Percentiles rank a stretch among this genome's conserved stretches.
Conservation (phyloP, 2,113 vertebrate species). For the Dascyllus trimaculatus region DNA sequence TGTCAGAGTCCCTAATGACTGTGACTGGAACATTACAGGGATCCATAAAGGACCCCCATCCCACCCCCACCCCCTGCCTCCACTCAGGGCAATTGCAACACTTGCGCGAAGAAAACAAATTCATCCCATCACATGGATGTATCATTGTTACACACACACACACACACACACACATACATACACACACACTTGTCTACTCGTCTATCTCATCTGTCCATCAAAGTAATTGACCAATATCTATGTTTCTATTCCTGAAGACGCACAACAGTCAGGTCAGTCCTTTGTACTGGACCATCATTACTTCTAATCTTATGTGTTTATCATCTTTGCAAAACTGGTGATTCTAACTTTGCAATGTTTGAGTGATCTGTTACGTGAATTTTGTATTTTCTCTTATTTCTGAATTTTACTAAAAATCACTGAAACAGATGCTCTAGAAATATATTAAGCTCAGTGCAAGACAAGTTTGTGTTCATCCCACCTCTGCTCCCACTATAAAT, state of each 20-base stretch:
- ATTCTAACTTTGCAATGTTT: constrained; percentile 18
- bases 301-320: not conserved
- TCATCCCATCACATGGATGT: constrained; percentile 17
- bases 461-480: too few relatives aligned
- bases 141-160: constrained; percentile 22
- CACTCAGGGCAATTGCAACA: constrained; percentile 28
- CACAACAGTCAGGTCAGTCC: constrained; percentile 7
- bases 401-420: constrained; percentile 21
- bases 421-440: constrained; percentile 8
- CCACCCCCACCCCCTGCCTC: too few relatives aligned
- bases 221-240: not conserved
- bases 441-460: constrained; percentile 5
- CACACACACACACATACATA: not conserved
- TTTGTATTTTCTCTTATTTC: not conserved
- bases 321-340: not conserved
- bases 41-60: constrained; percentile 76
- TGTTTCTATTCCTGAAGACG: not conserved
- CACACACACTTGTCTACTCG: not conserved
- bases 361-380: constrained; percentile 14
- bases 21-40: constrained; percentile 66
- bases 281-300: constrained; percentile 3
- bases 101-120: constrained; percentile 39
- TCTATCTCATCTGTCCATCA: not conserved
- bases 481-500: constrained; percentile 28
- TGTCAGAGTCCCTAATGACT: constrained; percentile 75